phyloP scores from a whole-genome alignment of 1,140 invertebrate genomes.

The Drosophila punjabiensis region DNA sequence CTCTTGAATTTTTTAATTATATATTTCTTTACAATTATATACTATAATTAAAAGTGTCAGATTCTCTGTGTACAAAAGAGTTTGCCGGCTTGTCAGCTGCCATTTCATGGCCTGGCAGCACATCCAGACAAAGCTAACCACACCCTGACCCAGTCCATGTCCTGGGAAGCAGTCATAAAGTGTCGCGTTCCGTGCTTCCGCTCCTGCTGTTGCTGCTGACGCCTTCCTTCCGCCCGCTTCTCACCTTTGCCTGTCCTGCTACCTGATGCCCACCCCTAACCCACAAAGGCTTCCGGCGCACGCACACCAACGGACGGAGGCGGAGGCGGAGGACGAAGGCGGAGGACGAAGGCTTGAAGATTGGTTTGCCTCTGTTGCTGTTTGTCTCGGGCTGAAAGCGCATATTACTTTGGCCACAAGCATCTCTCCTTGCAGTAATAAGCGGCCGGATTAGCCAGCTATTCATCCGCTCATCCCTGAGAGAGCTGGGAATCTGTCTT shows the following conservation, averaged over 20 bases:
- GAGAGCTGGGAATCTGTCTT: constrained; percentile 23
- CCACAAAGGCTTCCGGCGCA: constrained; percentile 76
- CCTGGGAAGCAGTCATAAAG: constrained; percentile 67
- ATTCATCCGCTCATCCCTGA: constrained; percentile 45
- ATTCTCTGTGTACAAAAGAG: constrained; percentile 13
- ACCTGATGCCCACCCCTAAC: constrained; percentile 33
- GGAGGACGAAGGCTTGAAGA: not conserved
- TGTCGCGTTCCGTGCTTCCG: constrained; percentile 67
- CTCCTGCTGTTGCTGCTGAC: constrained; percentile 25
- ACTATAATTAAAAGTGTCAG: too few species aligned
- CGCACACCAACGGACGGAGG: constrained; percentile 35
- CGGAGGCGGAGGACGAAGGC: too few species aligned
- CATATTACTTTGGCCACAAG: constrained; percentile 65
- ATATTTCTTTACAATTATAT: not conserved
- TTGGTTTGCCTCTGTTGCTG: constrained; percentile 34
- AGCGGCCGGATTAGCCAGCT: constrained; percentile 62
- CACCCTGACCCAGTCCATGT: constrained; percentile 19
- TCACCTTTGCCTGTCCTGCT: constrained; percentile 39
- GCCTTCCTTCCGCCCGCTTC: constrained; percentile 1
- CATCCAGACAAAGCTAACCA: constrained; percentile 33
- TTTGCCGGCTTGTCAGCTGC: constrained; percentile 15
- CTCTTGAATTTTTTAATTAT: not conserved
- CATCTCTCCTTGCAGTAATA: constrained; percentile 57
- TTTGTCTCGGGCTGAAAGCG: constrained; percentile 57
- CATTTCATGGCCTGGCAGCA: constrained; percentile 32